Evolutionary conservation across 37 sponge, comb jelly and placozoan genomes (phyloP), one percentile per base, ranked within the genome.

Genomic region (Geodia barretti): DNA sequence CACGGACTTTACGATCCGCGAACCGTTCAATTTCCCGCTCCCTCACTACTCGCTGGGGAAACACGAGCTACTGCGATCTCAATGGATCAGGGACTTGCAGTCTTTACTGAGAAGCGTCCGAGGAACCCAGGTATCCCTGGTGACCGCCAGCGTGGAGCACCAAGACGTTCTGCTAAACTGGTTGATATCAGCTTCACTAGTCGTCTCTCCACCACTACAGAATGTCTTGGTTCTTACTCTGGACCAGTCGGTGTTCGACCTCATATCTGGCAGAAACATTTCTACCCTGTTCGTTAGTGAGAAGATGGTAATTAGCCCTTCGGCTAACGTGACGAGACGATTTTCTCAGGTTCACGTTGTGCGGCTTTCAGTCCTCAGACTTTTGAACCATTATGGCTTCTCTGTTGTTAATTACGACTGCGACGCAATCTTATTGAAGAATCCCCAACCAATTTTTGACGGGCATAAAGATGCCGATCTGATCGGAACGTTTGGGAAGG

Each of bases 271-370:
- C 8, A 62, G 71, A 29, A 62, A 62, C 5, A 62, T 84, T 37
- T 17, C 42, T 1, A 59, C 84, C 3, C 77, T 84, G 35, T 76
- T 67, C 58, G 77, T 84, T 4, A 33, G 54, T 40, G 39, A 41
- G 9, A 62, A 76, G 0, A 77, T 76, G 84, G 70, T 84, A 24
- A 68, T 84, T 17, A 35, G 70, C 23, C 74, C 82, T 4, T 25
- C 34, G 7, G 77, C 84, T 28, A 47, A 59, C 23, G 25, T 76
- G 4, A 69, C 59, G 1, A 68, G 61, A 60, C 68, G 41, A 4
- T 84, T 84, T 59, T 76, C 84, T 0, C 77, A 84, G 58, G 84
- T 84, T 2, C 84, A 76, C 41, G 75, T 84, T 60, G 77, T 84
- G 2, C 24, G 84, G 34, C 31, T 84, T 40, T 39, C 84, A 4